Evolutionary conservation across 2,888 invertebrate species (phyloP), one percentile per base, ranked within the genome.

Genomic region (Ephialtes manifestator): DNA sequence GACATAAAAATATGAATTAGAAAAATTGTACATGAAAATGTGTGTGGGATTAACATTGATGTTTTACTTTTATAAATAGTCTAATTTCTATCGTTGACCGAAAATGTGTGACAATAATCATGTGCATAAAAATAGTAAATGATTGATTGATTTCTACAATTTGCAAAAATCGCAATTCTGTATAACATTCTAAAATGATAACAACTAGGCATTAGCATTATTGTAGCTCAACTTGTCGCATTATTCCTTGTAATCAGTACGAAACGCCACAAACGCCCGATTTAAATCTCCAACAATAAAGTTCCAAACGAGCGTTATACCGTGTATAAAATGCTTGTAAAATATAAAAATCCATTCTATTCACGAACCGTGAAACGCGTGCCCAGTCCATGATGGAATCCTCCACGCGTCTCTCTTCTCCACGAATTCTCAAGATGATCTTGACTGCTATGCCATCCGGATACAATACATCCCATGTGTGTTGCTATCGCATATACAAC

Each of bases 341-440:
- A 72, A 48, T 76, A 71, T 8, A 67, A 75, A 71, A 67, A 68
- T 10, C 46, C 46, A 77, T 83, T 71, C 71, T 46, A 79, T 85
- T 79, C 70, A 68, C 70, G 76, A 82, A 70, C 58, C 55, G 84
- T 70, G 78, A 81, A 84, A 84, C 84, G 74, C 77, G 84, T 84
- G 78, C 60, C 74, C 53, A 51, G 60, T 74, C 55, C 82, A 71
- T 82, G 85, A 80, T 53, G 83, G 55, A 80, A 71, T 76, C 53
- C 65, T 76, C 72, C 72, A 65, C 76, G 67, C 24, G 24, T 31
- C 60, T 60, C 60, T 75, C 65, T 71, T 35, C 63, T 65, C 43
- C 74, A 67, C 65, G 65, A 85, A 72, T 80, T 76, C 82, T 55
- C 85, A 43, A 76, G 82, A 82, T 85, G 58, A 80, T 85, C 79